Base-by-base conservation (phyloP, 2,797 vertebrate species). In the Garrulus glandarius region DNA sequence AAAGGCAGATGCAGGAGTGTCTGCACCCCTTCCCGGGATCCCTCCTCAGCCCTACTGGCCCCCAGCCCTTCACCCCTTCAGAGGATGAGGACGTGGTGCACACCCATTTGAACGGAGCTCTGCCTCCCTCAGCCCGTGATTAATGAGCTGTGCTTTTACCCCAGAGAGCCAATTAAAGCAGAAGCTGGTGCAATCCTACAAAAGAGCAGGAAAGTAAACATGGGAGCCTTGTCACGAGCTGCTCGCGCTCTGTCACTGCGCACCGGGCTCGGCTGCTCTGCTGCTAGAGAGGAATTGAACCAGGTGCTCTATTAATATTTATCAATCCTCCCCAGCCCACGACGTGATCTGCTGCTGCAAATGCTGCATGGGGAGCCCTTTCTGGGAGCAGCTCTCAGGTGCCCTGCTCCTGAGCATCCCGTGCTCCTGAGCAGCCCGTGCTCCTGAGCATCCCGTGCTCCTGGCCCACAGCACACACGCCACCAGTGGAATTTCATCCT, bases 251-350 rank as follows among this genome's bases (percentile, higher is more conserved):
- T 63, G 63, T 67, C 80, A 11, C 49, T 20, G 7, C 1, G 2
- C 34, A 10, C 37, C 0, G 3, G 59, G 59, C 67, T 21, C 13
- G 53, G 34, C 93, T 82, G 81, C 53, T 71, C 56, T 68, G 69
- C 57, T 41, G 19, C n/a, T 27, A 65, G 27, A n/a, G 64, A 71
- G 77, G 61, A 84, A 65, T 11, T 46, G 92, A 93, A 93, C 60
- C 87, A 82, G 86, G 90, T 64, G 75, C 89, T n/a, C 22, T 30
- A 63, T 92, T 75, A 86, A 92, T 89, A 94, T 91, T 93, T 63
- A 94, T 92, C 60, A 83, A 46, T 69, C 72, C 52, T 86, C 52
- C 5, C 77, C 85, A 81, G 90, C 46, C 65, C 37, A 13, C 60
- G 30, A 3, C 6, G 23, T 86, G 89, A 79, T 72, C 65, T 79